These are phyloP conservation scores for Thunnus albacares DNA, from an alignment of 2,797 vertebrate genomes.

Conservation along the genomic window DNA sequence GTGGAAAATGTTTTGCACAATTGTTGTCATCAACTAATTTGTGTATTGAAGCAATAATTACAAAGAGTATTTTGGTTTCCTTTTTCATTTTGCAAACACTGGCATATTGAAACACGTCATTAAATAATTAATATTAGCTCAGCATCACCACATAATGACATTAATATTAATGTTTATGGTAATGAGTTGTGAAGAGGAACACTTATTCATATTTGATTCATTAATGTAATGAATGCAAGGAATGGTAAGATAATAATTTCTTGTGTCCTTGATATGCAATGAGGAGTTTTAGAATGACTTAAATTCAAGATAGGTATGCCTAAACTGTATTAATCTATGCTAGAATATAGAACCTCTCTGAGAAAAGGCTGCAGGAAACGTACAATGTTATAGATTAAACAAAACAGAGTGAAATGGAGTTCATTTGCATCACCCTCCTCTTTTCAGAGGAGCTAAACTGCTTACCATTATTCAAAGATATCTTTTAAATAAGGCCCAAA, in stretches of 20 bases:
- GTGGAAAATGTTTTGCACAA: constrained; percentile 38
- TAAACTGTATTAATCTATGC: constrained; percentile 80
- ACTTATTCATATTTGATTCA: constrained; percentile 87
- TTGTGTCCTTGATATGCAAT: constrained; percentile 83
- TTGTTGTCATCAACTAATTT: constrained; percentile 13
- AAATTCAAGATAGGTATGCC: constrained; percentile 79
- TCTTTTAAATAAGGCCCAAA: constrained; percentile 88
- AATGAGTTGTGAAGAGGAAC: constrained; percentile 81
- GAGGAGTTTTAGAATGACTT: constrained; percentile 77
- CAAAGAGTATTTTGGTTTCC: constrained; percentile 26
- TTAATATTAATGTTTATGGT: constrained; percentile 88
- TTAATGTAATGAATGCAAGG: constrained; percentile 88
- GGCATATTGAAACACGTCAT: constrained; percentile 58
- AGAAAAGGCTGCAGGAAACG: constrained; percentile 73
- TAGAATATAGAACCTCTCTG: constrained; percentile 75
- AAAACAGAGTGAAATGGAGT: constrained; percentile 85
- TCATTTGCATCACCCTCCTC: constrained; percentile 87
- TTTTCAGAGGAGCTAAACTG: constrained; percentile 87
- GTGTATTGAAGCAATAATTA: constrained; percentile 24
- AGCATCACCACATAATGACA: constrained; percentile 76
- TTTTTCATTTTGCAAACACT: constrained; percentile 53
- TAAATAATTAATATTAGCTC: constrained; percentile 63
- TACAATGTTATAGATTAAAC: constrained; percentile 84
- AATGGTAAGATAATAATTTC: constrained; percentile 83
- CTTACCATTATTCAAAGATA: constrained; percentile 89